These are phyloP conservation scores for Bedellia somnulentella DNA, from an alignment of 2,888 invertebrate species.

Conservation along the genomic window DNA sequence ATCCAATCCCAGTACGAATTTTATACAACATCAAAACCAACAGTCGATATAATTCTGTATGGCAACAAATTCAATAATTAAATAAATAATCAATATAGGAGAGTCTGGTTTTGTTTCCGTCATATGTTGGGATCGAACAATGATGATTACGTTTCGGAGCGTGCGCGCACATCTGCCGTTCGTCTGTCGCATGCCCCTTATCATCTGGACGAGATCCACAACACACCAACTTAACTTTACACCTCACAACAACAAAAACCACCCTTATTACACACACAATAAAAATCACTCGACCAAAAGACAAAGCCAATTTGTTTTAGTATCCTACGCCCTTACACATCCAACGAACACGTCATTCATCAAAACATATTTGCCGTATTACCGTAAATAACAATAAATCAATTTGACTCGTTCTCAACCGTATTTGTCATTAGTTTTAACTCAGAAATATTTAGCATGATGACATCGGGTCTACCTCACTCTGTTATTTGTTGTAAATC, in stretches of 20 bases:
- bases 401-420: no score
- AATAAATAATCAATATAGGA: neutral
- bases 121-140: conserved; percentile 1
- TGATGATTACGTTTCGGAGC: conserved; percentile 1
- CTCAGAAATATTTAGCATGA: no score
- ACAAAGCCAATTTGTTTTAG: neutral
- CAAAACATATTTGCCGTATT: conserved; percentile 7
- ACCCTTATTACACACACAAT: conserved; percentile 4
- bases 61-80: no score
- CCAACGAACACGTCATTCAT: conserved; percentile 3
- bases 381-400: no score
- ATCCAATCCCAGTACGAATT: no score
- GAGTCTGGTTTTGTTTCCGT: neutral
- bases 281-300: neutral
- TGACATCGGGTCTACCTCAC: no score
- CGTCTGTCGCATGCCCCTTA: conserved; percentile 8
- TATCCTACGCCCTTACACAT: conserved; percentile 1
- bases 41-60: no score
- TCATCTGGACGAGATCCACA: conserved; percentile 4
- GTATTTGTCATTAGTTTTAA: no score
- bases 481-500: no score
- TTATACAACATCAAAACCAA: no score
- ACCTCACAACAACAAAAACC: conserved; percentile 4
- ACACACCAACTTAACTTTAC: conserved; percentile 7
- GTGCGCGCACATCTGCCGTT: conserved; percentile 9